These are phyloP conservation scores for Bombus cullumanus DNA, from an alignment of 1,140 invertebrate species.

Conservation along the genomic window DNA sequence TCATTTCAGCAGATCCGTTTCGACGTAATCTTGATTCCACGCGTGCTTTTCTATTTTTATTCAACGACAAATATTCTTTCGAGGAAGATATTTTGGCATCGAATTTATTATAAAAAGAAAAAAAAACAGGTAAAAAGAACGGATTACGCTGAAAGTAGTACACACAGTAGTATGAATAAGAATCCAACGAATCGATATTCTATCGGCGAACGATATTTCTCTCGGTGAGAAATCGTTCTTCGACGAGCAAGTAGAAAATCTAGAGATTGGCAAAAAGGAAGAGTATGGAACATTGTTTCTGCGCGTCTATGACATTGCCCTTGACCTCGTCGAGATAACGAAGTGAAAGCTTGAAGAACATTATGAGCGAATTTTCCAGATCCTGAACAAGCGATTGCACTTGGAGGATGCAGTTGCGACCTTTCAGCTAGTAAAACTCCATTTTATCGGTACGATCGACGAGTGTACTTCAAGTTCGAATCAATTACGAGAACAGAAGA, in stretches of 20 bases:
- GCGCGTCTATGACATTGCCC: neutral
- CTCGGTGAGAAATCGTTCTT: too few species aligned
- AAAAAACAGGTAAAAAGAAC: neutral
- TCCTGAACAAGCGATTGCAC: neutral
- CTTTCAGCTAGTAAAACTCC: neutral
- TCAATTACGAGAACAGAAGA: neutral
- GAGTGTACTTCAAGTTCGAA: neutral
- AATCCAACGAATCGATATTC: neutral
- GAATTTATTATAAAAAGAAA: constrained; percentile 1
- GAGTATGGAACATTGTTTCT: neutral
- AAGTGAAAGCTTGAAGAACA: too few species aligned
- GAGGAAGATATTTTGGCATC: too few species aligned
- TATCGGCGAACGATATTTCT: neutral
- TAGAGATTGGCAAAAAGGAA: neutral
- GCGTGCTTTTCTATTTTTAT: neutral
- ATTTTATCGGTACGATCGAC: neutral
- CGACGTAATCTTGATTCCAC: neutral
- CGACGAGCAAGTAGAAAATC: too few species aligned
- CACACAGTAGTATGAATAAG: neutral
- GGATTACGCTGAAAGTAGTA: neutral
- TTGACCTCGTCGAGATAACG: neutral
- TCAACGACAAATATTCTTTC: neutral
- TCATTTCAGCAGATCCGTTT: neutral
- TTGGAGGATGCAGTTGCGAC: neutral
- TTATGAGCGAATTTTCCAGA: neutral